Conservation (phyloP, 2,113 vertebrate species). For the Callospermophilus lateralis region DNA sequence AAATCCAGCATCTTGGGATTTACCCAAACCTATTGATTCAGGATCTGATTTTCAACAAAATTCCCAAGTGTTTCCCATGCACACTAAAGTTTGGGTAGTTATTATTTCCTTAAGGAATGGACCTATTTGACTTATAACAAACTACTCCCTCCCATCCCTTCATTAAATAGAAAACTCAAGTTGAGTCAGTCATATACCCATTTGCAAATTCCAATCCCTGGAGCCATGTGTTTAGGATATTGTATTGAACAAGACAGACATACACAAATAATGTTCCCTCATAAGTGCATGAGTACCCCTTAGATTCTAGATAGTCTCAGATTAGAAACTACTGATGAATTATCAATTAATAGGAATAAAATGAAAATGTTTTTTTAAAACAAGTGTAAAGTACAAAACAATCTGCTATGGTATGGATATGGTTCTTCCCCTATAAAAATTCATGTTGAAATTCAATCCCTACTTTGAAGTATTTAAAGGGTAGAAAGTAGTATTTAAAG, state of each 20-base stretch:
- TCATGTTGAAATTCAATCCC: background rate
- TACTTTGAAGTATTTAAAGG: background rate
- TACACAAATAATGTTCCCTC: background rate
- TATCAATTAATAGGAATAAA: background rate
- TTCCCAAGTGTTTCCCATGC: background rate
- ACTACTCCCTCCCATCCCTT: background rate
- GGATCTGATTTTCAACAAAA: conserved; percentile 52
- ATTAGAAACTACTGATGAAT: background rate
- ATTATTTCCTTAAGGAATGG: background rate
- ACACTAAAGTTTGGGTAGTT: background rate
- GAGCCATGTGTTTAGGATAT: background rate
- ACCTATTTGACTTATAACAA: background rate
- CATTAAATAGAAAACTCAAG: conserved; percentile 5
- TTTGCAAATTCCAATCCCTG: background rate
- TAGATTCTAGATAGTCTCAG: background rate
- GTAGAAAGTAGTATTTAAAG: background rate
- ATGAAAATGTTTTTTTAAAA: background rate
- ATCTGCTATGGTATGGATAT: background rate
- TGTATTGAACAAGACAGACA: background rate
- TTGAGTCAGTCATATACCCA: background rate
- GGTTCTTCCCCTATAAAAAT: background rate
- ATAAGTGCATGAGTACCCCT: background rate
- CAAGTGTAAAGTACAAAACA: background rate
- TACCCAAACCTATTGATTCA: background rate
- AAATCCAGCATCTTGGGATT: background rate